A percentile compares a stretch with the other conserved stretches of the same genome.
These are phyloP conservation scores for Amblyjoppa fuscipennis DNA, from an alignment of 2,888 invertebrate genomes.

Conservation along the genomic window DNA sequence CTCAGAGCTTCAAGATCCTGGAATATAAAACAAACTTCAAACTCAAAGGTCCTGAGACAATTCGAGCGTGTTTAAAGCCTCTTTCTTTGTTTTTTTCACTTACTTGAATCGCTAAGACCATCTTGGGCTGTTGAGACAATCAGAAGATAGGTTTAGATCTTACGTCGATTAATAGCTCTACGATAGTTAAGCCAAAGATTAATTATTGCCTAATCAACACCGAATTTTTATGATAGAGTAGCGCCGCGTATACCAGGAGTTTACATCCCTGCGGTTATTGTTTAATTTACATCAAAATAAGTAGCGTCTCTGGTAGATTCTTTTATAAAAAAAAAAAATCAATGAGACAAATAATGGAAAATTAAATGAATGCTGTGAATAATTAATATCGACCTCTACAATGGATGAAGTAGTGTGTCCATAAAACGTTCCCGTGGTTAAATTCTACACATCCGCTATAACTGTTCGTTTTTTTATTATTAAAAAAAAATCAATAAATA, in stretches of 20 bases:
- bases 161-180: conserved; percentile 73
- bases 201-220: conserved; percentile 24
- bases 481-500: too few relatives aligned
- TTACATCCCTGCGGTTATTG: background rate
- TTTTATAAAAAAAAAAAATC: background rate
- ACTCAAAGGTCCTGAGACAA: conserved; percentile 12
- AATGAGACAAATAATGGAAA: too few relatives aligned
- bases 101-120: conserved; percentile 83
- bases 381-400: background rate
- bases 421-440: background rate
- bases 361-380: background rate
- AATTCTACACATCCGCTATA: background rate
- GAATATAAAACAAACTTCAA: conserved; percentile 36
- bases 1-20: conserved; percentile 38
- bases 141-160: conserved; percentile 80
- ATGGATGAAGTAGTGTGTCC: background rate
- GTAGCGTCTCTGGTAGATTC: background rate
- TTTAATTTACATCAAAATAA: background rate
- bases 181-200: conserved; percentile 17
- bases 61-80: conserved; percentile 31
- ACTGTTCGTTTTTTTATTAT: too few relatives aligned
- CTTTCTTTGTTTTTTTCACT: conserved; percentile 75
- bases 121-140: conserved; percentile 83
- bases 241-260: background rate
- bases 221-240: background rate